phyloP scores from a whole-genome alignment of 2,888 invertebrate species.

The Gonocerus acuteangulatus region DNA sequence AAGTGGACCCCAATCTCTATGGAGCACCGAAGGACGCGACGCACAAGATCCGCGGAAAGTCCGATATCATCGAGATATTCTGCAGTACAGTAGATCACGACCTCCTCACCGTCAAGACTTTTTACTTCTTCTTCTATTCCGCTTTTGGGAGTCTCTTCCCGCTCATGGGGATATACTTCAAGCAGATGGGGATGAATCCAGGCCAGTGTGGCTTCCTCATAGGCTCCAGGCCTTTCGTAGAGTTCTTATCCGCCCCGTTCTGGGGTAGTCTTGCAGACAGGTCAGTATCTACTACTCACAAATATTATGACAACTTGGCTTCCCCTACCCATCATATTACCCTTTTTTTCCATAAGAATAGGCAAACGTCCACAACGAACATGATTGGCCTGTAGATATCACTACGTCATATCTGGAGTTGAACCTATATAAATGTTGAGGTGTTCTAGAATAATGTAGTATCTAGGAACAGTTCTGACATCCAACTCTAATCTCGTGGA shows the following conservation, averaged over 20 bases:
- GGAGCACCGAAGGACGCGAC: slow-evolving; percentile 81
- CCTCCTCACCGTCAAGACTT: slow-evolving; percentile 88
- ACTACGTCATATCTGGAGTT: too few relatives aligned
- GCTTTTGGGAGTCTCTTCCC: slow-evolving; percentile 98
- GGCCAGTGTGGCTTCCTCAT: slow-evolving; percentile 90
- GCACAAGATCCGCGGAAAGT: slow-evolving; percentile 79
- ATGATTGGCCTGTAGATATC: too few relatives aligned
- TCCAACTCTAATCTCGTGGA: too few relatives aligned
- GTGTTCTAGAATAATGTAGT: too few relatives aligned
- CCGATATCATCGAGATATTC: slow-evolving; percentile 73
- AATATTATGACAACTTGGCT: too few relatives aligned
- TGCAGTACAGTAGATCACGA: slow-evolving; percentile 82
- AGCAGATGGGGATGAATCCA: slow-evolving; percentile 98
- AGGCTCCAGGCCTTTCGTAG: slow-evolving; percentile 92
- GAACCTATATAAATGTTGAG: too few relatives aligned
- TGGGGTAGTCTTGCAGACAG: slow-evolving; percentile 94
- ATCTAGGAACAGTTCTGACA: too few relatives aligned
- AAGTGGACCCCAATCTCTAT: slow-evolving; percentile 72
- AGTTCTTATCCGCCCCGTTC: slow-evolving; percentile 94
- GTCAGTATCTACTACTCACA: slow-evolving; percentile 47
- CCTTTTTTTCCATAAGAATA: too few relatives aligned
- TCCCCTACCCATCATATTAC: too few relatives aligned
- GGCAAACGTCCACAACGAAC: too few relatives aligned
- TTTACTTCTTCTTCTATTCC: slow-evolving; percentile 99
- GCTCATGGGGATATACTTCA: slow-evolving; percentile 97